Evolutionary conservation across 2,797 vertebrate genomes (phyloP), one percentile per base, ranked within the genome.

Genomic region (Lacerta bilineata): DNA sequence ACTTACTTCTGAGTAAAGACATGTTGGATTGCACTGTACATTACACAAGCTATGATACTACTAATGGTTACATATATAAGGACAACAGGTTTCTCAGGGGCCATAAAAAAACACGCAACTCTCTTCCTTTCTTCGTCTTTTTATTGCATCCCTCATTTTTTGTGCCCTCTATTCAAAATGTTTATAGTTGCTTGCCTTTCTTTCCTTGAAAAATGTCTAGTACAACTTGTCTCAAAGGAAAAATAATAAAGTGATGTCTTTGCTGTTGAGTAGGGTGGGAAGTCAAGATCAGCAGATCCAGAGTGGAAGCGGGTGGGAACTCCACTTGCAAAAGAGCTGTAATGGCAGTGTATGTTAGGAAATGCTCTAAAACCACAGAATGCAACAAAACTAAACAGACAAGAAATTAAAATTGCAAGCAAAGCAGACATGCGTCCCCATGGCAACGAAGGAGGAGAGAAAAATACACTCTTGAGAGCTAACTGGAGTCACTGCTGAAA

Each of bases 321-420:
- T 17, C 81, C 27, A 20, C 85, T 77, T 82, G 36, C 50, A 43
- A 83, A 89, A 85, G 11, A 61, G 13, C 17, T 87, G 39, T 5
- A 41, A 41, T 41, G 36, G 46, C 29, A 50, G 5, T 2, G n/a
- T 39, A 8, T 17, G 64, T 69, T 8, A 83, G 6, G 82, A 91
- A 80, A 84, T 90, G 1, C 8, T 43, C 5, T 68, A 68, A 66
- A 86, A 91, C 76, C 41, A 86, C 20, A 50, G n/a, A 86, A 5
- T 75, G 79, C 50, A 81, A 39, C 1, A 15, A 80, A 61, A 6
- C 36, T 75, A 87, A 33, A 83, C 23, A 87, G 20, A 75, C 71
- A 69, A 88, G 17, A 39, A 74, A 88, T 84, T 69, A 84, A 76
- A 82, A 77, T n/a, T 55, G 83, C 84, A 87, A 89, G 80, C 77